Evolutionary conservation across 1,140 invertebrate species (phyloP).

Genomic region (Bombus terrestris): DNA sequence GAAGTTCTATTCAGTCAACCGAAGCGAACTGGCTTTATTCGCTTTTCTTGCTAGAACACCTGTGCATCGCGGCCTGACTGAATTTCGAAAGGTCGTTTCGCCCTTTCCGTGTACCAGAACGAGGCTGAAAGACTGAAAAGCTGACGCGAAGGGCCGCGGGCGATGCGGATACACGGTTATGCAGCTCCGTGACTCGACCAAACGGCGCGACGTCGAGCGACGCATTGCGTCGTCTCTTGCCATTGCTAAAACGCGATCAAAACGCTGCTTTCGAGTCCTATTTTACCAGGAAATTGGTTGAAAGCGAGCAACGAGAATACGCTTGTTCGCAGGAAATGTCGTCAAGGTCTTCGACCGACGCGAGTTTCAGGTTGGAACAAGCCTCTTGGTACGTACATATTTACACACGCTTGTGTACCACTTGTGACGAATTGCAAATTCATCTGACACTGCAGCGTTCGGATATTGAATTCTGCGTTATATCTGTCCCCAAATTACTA

Average conservation of each 20-base stretch:
- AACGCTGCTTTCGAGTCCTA: background rate
- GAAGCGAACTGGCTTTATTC: slow-evolving; percentile 2
- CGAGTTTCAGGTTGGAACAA: no score
- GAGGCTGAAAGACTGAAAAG: slow-evolving; percentile 15
- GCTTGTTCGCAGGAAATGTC: background rate
- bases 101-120: slow-evolving; percentile 1
- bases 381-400: no score
- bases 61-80: background rate
- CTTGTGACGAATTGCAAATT: no score
- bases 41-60: background rate
- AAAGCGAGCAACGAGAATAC: background rate
- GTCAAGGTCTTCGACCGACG: background rate
- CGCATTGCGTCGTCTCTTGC: background rate
- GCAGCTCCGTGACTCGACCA: background rate
- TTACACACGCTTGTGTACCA: no score
- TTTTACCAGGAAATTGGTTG: background rate
- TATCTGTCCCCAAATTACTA: no score
- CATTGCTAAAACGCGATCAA: background rate
- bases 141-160: slow-evolving; percentile 1
- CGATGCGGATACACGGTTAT: slow-evolving; percentile 21
- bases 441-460: no score
- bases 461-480: no score
- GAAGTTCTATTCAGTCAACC: background rate
- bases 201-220: no score
- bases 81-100: slow-evolving; percentile 31